Conservation (phyloP, 2,113 vertebrate genomes). For the Pseudolaguvia tuberculata region DNA sequence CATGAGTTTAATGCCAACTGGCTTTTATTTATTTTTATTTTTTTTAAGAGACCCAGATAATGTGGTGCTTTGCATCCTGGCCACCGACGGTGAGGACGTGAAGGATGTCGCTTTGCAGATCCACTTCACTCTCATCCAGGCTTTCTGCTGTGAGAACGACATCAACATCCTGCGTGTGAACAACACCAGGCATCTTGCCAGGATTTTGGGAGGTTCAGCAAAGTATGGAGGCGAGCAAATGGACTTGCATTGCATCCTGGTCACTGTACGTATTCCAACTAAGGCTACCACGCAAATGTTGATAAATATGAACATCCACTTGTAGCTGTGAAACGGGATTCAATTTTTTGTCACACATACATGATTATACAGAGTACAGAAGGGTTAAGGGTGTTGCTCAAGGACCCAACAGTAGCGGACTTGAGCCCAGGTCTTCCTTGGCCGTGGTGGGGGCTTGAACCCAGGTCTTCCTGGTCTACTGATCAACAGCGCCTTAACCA, state of each 20-base stretch:
- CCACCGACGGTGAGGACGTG: constrained; percentile 85
- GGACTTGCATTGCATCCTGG: constrained; percentile 89
- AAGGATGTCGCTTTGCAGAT: constrained; percentile 91
- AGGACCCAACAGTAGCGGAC: too few relatives aligned
- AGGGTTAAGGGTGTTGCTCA: too few relatives aligned
- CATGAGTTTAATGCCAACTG: not conserved
- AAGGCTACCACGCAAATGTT: too few relatives aligned
- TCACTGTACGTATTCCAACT: constrained; percentile 75
- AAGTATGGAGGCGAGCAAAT: constrained; percentile 76
- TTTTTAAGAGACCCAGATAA: constrained; percentile 83
- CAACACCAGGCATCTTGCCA: constrained; percentile 82
- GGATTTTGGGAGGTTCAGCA: constrained; percentile 72
- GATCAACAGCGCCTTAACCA: too few relatives aligned
- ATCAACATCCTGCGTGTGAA: constrained; percentile 91
- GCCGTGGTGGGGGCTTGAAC: too few relatives aligned
- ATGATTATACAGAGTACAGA: too few relatives aligned
- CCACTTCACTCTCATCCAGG: constrained; percentile 92
- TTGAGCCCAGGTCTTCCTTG: too few relatives aligned
- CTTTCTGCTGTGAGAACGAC: constrained; percentile 96
- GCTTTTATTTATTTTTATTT: not conserved
- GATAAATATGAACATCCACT: too few relatives aligned
- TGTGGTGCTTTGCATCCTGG: constrained; percentile 87
- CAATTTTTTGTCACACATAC: too few relatives aligned
- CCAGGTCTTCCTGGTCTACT: too few relatives aligned
- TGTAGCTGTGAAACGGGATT: too few relatives aligned